Conservation (phyloP, 53 echinoderm and acorn worm genomes). For the Echinarachnius parma region DNA sequence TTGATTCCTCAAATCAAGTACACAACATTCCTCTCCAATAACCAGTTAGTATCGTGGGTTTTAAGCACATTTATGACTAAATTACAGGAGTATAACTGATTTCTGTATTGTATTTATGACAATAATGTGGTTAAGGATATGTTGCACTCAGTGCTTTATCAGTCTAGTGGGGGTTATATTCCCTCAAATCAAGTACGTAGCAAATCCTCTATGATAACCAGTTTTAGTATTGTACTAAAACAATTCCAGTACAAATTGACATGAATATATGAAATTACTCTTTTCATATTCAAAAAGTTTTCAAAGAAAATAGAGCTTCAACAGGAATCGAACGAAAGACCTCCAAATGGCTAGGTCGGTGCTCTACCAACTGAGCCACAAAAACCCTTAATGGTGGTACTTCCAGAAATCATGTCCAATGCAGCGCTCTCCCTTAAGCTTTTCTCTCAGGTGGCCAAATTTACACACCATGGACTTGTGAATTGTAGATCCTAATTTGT, state of each 20-base stretch:
- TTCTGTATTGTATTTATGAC: not conserved
- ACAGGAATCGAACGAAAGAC: too few species aligned
- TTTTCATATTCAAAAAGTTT: too few species aligned
- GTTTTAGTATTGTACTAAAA: conserved; percentile 75
- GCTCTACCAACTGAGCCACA: too few species aligned
- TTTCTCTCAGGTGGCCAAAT: too few species aligned
- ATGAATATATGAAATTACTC: too few species aligned
- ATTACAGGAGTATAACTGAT: not conserved
- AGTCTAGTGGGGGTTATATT: conserved; percentile 65
- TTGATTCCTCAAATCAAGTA: conserved; percentile 80
- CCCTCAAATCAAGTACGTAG: conserved; percentile 84
- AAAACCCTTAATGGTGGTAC: too few species aligned
- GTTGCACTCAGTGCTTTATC: not conserved
- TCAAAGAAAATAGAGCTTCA: too few species aligned
- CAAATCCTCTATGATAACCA: conserved; percentile 90
- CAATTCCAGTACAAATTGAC: not conserved
- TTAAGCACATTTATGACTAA: conserved; percentile 31
- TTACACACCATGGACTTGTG: too few species aligned
- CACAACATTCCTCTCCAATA: conserved; percentile 88
- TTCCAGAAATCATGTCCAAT: too few species aligned
- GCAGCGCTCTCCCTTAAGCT: too few species aligned
- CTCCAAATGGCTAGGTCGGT: too few species aligned
- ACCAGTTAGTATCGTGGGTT: conserved; percentile 94
- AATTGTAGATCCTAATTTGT: too few species aligned
- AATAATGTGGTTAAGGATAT: not conserved